Conservation (phyloP, 1,140 invertebrate genomes). For the Calliphora vicina region DNA sequence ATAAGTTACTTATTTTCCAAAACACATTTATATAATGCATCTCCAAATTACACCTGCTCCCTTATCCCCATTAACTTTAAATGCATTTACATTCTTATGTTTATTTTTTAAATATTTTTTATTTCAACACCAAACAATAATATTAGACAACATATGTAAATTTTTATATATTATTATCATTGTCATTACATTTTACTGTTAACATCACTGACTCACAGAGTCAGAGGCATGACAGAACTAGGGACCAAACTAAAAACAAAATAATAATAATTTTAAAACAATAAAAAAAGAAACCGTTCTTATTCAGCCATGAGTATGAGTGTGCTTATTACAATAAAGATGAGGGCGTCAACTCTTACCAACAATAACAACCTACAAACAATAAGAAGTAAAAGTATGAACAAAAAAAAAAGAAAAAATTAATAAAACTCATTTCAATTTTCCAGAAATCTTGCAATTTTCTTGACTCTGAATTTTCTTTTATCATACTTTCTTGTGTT, state of each 20-base stretch:
- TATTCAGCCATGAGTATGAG: neutral
- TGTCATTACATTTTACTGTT: slow-evolving; percentile 4
- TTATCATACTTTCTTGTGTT: neutral
- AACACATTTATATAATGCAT: too few relatives aligned
- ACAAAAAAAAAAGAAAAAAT: neutral
- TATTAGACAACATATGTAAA: neutral
- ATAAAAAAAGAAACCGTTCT: neutral
- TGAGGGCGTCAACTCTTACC: slow-evolving; percentile 7
- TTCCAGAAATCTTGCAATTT: slow-evolving; percentile 11
- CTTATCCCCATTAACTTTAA: too few relatives aligned
- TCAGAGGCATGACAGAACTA: neutral
- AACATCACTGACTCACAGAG: neutral
- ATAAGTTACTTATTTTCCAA: too few relatives aligned
- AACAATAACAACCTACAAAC: neutral
- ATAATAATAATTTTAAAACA: neutral
- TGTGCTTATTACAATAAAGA: slow-evolving; percentile 13
- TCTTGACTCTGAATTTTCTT: neutral
- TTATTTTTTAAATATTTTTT: neutral
- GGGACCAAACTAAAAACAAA: neutral
- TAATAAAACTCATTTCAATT: slow-evolving; percentile 19
- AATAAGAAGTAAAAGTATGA: neutral
- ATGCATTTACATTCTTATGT: too few relatives aligned
- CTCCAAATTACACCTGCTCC: neutral
- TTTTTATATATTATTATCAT: neutral
- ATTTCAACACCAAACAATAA: neutral